Evolutionary conservation across 30 jellyfish, hydroid and myxozoan genomes (phyloP), one percentile per base, ranked within the genome.

Genomic region (Aurelia aurita complex sp. Pacific): DNA sequence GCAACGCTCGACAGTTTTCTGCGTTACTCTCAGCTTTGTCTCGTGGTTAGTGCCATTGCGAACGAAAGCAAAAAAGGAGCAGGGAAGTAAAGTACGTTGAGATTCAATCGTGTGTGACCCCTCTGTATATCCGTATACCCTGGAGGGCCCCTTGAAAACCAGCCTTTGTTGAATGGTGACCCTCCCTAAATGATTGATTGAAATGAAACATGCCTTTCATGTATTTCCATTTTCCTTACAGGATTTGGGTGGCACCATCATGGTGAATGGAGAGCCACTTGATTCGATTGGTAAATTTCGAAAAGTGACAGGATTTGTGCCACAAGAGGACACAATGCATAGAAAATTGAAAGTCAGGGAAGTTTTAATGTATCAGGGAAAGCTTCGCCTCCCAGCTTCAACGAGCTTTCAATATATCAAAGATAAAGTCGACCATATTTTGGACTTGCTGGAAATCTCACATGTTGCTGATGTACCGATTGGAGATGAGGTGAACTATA

Each of bases 271-370:
- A 3, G 70, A 76, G 43, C 69, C 76, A 34, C 89, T 86, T 13
- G 79, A 65, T n/a, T 76, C 89, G 6, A 34, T 86, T n/a, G 43
- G 79, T 34, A 76, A 76, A 63, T 86, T 18, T 73, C 70, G 95
- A 16, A 76, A 63, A 54, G 80, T 86, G 42, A 86, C 95, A 36
- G 95, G 95, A 3, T 86, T 86, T 67, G 95, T 86, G 10, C 96
- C 91, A 33, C 97, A 88, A 80, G 91, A 88, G 52, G 97, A 88
- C 54, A 81, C 83, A 38, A 88, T 88, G 97, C 92, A 88, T 57
- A 12, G 89, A 43, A 74, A 73, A 36, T 76, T 88, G 52, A 80
- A 89, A 17, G 97, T 88, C 18, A 74, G 76, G 54, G 97, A 88
- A 53, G 90, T 81, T 34, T 75, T 88, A 33, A 52, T 62, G 29